Evolutionary conservation across 2,113 vertebrate species (phyloP).

Genomic region (Plecotus auritus): DNA sequence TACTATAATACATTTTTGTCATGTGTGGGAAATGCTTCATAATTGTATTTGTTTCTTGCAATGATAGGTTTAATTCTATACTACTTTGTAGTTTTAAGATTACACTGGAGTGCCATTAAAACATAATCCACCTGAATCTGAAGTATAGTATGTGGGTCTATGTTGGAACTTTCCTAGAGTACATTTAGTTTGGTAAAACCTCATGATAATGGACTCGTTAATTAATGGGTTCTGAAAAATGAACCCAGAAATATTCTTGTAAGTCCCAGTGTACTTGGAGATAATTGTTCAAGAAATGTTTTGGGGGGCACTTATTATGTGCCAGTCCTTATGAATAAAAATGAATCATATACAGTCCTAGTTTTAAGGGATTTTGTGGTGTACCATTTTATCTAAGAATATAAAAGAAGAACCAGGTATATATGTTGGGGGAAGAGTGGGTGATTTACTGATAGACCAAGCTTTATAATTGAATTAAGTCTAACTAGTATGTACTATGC

Average conservation of each 20-base stretch:
- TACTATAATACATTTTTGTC: not conserved
- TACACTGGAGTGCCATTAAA: not conserved
- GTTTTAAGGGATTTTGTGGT: not conserved
- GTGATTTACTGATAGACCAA: not conserved
- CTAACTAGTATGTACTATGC: not conserved
- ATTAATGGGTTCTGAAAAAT: slow-evolving; percentile 10
- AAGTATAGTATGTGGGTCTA: not conserved
- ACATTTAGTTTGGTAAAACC: not conserved
- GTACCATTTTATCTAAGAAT: not conserved
- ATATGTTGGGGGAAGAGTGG: not conserved
- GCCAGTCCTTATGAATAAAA: slow-evolving; percentile 1
- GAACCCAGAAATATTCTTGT: not conserved
- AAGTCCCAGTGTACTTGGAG: not conserved
- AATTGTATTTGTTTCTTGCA: slow-evolving; percentile 20
- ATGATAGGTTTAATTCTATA: not conserved
- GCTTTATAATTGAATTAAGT: not conserved
- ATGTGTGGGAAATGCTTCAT: not conserved
- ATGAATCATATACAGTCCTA: not conserved
- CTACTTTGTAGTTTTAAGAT: not conserved
- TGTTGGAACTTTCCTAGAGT: not conserved
- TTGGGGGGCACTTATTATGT: not conserved
- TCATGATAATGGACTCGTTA: not conserved
- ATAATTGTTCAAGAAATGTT: not conserved
- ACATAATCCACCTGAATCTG: not conserved
- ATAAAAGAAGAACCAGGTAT: not conserved